These are phyloP conservation scores for Otis tarda DNA, from an alignment of 2,113 vertebrate genomes.

Conservation along the genomic window DNA sequence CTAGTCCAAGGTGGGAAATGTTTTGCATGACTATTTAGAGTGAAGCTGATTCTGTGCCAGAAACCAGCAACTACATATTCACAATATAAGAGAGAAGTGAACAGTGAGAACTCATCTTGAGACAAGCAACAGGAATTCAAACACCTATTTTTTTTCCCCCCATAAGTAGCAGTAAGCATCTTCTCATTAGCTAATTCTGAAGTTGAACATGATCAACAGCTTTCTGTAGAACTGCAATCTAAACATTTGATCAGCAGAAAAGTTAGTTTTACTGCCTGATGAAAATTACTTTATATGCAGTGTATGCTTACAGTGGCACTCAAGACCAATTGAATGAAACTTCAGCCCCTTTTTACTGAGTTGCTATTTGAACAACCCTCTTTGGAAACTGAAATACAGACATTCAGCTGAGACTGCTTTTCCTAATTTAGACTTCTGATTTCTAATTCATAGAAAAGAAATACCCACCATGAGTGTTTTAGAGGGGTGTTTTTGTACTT, in stretches of 20 bases:
- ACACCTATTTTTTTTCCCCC: neutral
- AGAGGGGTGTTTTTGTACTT: neutral
- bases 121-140: neutral
- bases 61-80: neutral
- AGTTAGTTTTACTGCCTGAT: neutral
- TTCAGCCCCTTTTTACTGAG: neutral
- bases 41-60: neutral
- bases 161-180: neutral
- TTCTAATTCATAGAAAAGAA: neutral
- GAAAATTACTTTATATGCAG: neutral
- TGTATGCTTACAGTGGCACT: neutral
- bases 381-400: neutral
- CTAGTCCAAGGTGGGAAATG: neutral
- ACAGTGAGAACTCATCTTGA: neutral
- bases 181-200: neutral
- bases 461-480: neutral
- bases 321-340: neutral
- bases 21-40: neutral
- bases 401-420: neutral
- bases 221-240: neutral
- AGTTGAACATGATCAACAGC: neutral
- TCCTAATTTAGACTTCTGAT: neutral
- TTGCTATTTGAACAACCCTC: accelerated
- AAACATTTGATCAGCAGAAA: neutral
- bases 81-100: neutral